These are phyloP conservation scores for Nesogale talazaci DNA, from an alignment of 2,113 vertebrate species.

Conservation along the genomic window DNA sequence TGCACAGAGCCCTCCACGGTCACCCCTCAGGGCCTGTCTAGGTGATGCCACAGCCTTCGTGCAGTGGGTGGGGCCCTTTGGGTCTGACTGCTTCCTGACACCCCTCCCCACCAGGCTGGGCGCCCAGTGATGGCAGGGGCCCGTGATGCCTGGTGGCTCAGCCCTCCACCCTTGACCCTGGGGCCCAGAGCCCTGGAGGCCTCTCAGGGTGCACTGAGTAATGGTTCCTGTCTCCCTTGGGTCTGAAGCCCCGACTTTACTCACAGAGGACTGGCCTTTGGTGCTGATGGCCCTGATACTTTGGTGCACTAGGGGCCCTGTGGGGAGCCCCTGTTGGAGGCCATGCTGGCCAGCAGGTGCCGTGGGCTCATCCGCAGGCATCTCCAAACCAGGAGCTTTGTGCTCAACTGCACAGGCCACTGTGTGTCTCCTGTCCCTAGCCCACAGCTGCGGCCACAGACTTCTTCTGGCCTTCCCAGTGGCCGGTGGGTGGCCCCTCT, in stretches of 20 bases:
- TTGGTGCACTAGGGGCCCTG: not conserved
- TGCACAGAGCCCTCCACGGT: not conserved
- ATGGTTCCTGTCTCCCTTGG: too few species aligned
- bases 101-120: too few species aligned
- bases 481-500: not conserved
- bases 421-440: not conserved
- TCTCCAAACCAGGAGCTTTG: not conserved
- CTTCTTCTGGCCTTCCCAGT: too few species aligned
- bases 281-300: not conserved
- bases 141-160: not conserved
- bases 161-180: not conserved
- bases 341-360: not conserved
- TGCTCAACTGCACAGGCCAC: not conserved
- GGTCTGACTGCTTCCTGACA: not conserved
- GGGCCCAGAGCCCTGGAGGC: not conserved
- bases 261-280: fast-evolving
- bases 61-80: not conserved
- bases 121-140: not conserved
- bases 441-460: not conserved
- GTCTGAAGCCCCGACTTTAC: not conserved
- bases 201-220: not conserved
- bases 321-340: conserved; percentile 37
- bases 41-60: too few species aligned
- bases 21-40: not conserved
- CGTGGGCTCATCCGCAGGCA: conserved; percentile 30